phyloP scores from a whole-genome alignment of 2,113 vertebrate genomes.

The mouse (Mus musculus) region GRCm39 chr9:90770001-90770500 shows the following conservation, averaged over 20 bases:
- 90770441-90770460: not conserved
- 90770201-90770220: not conserved
- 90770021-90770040: not conserved
- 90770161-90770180: not conserved
- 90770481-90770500: not conserved
- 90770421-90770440: not conserved
- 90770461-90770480: not conserved
- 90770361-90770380: not conserved
- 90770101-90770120: not conserved
- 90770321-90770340: not conserved
- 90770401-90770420: not conserved
- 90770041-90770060: not conserved
- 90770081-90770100: too few relatives aligned
- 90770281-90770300: not conserved
- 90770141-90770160: not conserved
- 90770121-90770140: not conserved
- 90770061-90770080: not conserved
- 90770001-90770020: not conserved
- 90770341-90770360: not conserved
- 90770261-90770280: not conserved
- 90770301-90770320: not conserved
- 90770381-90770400: not conserved
- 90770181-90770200: not conserved
- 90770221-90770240: not conserved
- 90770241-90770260: not conserved